Evolutionary conservation across 2,888 invertebrate genomes (phyloP).

Genomic region (Mythimna albipuncta): DNA sequence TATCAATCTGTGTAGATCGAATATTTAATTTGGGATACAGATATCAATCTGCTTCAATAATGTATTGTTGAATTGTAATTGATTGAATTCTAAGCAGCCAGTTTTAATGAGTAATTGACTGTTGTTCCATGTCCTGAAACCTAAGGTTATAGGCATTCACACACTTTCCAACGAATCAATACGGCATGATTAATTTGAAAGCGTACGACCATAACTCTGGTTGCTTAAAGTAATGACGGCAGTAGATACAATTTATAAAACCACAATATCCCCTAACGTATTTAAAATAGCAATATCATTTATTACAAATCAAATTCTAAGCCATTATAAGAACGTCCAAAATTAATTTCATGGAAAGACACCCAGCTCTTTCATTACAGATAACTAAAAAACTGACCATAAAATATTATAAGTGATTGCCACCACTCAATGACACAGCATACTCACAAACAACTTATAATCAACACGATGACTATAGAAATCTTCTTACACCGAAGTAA

Average conservation of each 20-base stretch:
- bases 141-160: not conserved
- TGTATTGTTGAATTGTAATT: not conserved
- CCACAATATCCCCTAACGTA: not conserved
- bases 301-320: slow-evolving; percentile 29
- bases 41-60: slow-evolving; percentile 22
- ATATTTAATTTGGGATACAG: slow-evolving; percentile 14
- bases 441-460: slow-evolving; percentile 73
- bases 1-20: slow-evolving; percentile 29
- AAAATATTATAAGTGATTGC: slow-evolving; percentile 65
- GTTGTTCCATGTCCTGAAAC: not conserved
- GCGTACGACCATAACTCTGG: not conserved
- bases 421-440: slow-evolving; percentile 70
- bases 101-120: too few relatives aligned
- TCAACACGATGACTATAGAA: slow-evolving; percentile 72
- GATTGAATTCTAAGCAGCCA: not conserved
- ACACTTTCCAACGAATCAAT: too few relatives aligned
- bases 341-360: slow-evolving; percentile 49
- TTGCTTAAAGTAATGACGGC: not conserved
- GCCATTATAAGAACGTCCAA: slow-evolving; percentile 34
- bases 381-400: slow-evolving; percentile 56
- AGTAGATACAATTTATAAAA: not conserved
- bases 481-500: slow-evolving; percentile 74
- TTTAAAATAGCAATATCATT: slow-evolving; percentile 28
- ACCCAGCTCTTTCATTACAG: slow-evolving; percentile 42
- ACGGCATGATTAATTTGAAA: not conserved